A percentile compares a stretch with the other conserved stretches of the same genome.
These are phyloP conservation scores for Heliconius sara DNA, from an alignment of 2,888 invertebrate genomes.

Conservation along the genomic window DNA sequence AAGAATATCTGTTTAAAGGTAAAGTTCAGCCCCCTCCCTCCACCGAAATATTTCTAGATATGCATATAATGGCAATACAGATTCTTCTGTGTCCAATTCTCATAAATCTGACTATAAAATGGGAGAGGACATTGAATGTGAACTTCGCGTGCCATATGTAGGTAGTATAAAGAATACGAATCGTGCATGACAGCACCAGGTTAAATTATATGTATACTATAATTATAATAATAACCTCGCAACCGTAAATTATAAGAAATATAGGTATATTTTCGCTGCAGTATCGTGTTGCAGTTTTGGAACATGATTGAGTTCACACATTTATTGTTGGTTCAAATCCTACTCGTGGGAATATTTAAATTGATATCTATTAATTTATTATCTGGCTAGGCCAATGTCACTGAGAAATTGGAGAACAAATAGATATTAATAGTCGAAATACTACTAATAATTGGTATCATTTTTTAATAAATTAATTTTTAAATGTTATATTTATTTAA, in stretches of 20 bases:
- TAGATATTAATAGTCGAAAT: too few species aligned
- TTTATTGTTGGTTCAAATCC: background rate
- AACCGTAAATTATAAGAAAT: background rate
- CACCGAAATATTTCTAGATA: too few species aligned
- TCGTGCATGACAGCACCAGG: background rate
- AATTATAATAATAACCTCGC: constrained; percentile 4
- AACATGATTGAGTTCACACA: background rate
- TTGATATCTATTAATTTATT: background rate
- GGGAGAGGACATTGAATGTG: background rate
- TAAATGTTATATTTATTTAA: too few species aligned
- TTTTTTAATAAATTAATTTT: too few species aligned
- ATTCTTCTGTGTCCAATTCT: background rate
- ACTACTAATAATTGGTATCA: too few species aligned
- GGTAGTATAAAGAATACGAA: background rate
- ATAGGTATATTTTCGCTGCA: background rate
- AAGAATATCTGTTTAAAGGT: too few species aligned
- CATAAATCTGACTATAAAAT: background rate
- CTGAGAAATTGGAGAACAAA: too few species aligned
- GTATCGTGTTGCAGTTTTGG: background rate
- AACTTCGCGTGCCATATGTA: constrained; percentile 5
- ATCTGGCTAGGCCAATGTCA: background rate
- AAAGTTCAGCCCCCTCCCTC: too few species aligned
- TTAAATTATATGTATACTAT: background rate
- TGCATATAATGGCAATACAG: too few species aligned
- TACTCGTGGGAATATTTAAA: background rate